Conservation (phyloP, 2,888 invertebrate genomes). For the Cephus rjabovi region DNA sequence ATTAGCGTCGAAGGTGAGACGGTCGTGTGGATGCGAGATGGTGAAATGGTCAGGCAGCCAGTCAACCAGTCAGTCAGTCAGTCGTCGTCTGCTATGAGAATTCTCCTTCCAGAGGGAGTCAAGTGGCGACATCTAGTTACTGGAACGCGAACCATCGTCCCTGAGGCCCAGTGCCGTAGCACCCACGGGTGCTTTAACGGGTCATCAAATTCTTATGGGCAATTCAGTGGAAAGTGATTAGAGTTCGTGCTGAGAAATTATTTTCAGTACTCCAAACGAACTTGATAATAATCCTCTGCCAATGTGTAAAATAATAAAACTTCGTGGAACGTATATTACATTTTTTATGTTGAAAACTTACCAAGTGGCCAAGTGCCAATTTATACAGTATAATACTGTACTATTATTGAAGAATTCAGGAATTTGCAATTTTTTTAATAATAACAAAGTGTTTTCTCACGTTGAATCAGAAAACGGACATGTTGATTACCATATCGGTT, state of each 20-base stretch:
- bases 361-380: background rate
- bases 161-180: background rate
- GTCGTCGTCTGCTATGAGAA: background rate
- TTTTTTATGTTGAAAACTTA: background rate
- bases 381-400: background rate
- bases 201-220: background rate
- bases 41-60: background rate
- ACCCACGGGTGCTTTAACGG: background rate
- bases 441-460: background rate
- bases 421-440: background rate
- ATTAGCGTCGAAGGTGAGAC: conserved; percentile 67
- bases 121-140: background rate
- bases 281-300: background rate
- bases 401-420: background rate
- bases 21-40: conserved; percentile 32
- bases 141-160: background rate
- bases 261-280: background rate
- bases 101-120: background rate
- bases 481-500: background rate
- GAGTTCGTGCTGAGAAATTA: background rate
- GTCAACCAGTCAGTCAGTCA: background rate
- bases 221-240: background rate
- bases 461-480: background rate
- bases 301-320: background rate
- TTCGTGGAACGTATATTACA: background rate